These are phyloP conservation scores for Pogonocichla stellata DNA, from an alignment of 2,113 vertebrate genomes.

Conservation along the genomic window DNA sequence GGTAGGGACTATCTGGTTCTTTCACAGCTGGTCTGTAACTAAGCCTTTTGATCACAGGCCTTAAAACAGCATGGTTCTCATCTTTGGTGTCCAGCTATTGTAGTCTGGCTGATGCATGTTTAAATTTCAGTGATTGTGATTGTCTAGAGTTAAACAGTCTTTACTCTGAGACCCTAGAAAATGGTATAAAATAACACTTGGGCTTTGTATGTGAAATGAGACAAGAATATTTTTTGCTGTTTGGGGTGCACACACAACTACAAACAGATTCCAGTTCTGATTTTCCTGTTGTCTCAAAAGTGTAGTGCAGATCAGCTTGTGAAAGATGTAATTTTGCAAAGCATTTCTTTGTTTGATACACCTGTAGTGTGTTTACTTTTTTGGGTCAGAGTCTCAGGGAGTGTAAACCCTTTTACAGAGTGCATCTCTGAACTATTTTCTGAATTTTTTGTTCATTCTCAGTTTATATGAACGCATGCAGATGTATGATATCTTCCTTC, in stretches of 20 bases:
- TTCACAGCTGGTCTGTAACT: neutral
- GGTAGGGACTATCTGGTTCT: neutral
- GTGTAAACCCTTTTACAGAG: neutral
- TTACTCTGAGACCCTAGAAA: neutral
- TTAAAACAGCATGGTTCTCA: neutral
- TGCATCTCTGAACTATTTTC: neutral
- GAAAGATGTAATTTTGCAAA: neutral
- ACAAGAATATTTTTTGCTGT: neutral
- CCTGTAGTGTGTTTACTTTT: neutral
- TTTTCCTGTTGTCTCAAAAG: neutral
- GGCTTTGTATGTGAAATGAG: neutral
- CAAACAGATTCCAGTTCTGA: neutral
- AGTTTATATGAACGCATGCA: neutral
- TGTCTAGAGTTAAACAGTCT: neutral
- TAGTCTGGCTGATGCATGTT: neutral
- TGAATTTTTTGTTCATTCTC: neutral
- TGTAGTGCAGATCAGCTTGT: neutral
- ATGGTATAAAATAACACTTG: neutral
- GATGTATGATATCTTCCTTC: neutral
- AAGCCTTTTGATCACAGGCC: neutral
- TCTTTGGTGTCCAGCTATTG: neutral
- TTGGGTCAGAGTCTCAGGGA: neutral
- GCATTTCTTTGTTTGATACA: neutral
- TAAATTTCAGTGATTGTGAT: neutral
- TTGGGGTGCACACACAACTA: neutral